Evolutionary conservation across 2,888 invertebrate genomes (phyloP), one percentile per base, ranked within the genome.

Genomic region (Platycheirus albimanus): DNA sequence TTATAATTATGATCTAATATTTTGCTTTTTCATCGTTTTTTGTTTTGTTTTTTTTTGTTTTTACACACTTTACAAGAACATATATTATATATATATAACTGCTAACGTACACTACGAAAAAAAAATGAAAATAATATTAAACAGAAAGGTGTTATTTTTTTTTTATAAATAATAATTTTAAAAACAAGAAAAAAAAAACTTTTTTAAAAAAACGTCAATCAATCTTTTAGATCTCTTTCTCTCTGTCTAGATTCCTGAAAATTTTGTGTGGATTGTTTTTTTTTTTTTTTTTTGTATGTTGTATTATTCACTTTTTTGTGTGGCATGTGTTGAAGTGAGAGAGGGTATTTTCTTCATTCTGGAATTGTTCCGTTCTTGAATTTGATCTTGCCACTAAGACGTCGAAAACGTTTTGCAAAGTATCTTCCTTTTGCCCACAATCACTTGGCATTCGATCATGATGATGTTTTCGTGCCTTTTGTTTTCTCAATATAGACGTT

Each of bases 381-480:
- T 77, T 78, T 85, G 66, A 85, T 85, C 81, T 84, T 86, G 72
- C 85, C 84, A 84, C 86, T 85, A 63, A 87, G 70, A 61, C 78
- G 77, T 63, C 86, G 85, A 75, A 87, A 85, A 75, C 86, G 87
- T 85, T 87, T 87, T 71, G 87, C 87, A 80, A 87, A 87, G 52
- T 86, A 81, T 77, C 86, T 85, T 76, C 86, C 87, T 78, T 87
- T 87, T 64, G 85, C 85, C 86, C 86, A 85, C 85, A 87, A 87
- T 87, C 87, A 87, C 87, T 87, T 87, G 84, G 86, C 86, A 86
- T 86, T 86, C 78, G 86, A 87, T 87, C 86, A 86, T 86, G 87
- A 87, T 85, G 86, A 85, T 76, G 86, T 74, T 78, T 86, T 86
- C 38, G 83, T 77, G 41, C 85, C 85, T 85, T 85, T 85, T 64